A percentile compares a stretch with the other conserved stretches of the same genome.
These are phyloP conservation scores for Silurus lanzhouensis DNA, from an alignment of 2,797 vertebrate species.

Conservation along the genomic window DNA sequence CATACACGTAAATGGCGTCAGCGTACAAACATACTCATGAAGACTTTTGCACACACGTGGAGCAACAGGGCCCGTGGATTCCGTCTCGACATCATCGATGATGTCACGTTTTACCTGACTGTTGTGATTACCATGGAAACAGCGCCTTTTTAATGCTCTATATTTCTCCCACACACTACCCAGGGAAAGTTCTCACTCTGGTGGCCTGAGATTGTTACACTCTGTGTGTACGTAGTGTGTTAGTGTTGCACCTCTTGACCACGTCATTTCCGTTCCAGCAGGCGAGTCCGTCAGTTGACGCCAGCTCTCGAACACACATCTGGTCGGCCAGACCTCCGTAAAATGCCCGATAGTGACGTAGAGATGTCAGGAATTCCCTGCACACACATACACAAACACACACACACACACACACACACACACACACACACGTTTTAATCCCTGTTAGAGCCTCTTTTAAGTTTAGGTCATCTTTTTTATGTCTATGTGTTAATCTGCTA, in stretches of 20 bases:
- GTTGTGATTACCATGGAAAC: background rate
- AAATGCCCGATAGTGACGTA: constrained; percentile 76
- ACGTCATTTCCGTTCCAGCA: constrained; percentile 86
- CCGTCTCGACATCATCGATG: background rate
- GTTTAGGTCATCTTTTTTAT: background rate
- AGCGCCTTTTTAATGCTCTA: background rate
- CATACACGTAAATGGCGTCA: background rate
- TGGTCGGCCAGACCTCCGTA: constrained; percentile 81
- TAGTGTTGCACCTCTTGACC: constrained; percentile 74
- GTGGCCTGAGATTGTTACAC: background rate
- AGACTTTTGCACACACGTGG: background rate
- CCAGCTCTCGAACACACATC: constrained; percentile 79
- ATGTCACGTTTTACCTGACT: background rate
- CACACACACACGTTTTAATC: background rate
- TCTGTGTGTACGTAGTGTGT: background rate
- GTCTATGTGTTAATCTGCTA: background rate
- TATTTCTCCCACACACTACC: background rate
- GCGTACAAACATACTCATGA: no score
- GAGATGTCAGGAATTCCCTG: constrained; percentile 82
- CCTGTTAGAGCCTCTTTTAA: background rate
- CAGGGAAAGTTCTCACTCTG: no score
- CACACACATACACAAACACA: constrained; percentile 26
- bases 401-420: constrained; percentile 23
- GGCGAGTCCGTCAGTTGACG: constrained; percentile 70
- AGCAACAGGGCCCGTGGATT: background rate